Conservation (phyloP, 2,888 invertebrate species). For the Heteromyza rotundicornis region DNA sequence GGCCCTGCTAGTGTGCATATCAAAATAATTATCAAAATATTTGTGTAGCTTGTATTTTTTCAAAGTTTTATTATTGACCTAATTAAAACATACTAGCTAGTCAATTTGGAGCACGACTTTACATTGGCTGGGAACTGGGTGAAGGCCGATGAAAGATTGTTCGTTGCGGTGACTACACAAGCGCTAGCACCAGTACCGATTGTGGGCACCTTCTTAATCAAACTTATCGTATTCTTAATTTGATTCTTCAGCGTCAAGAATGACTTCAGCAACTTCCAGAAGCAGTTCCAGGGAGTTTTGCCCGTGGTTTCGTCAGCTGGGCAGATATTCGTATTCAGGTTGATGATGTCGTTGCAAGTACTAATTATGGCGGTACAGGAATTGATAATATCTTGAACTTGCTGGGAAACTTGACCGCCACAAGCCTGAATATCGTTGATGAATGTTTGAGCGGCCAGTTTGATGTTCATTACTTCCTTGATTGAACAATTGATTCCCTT, state of each 20-base stretch:
- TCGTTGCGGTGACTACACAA: conserved; percentile 18
- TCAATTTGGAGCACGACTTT: neutral
- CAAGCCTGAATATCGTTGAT: conserved; percentile 33
- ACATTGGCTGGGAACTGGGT: neutral
- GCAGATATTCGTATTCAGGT: conserved; percentile 37
- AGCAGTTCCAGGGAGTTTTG: conserved; percentile 30
- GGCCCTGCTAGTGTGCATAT: too few relatives aligned
- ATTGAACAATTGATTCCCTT: conserved; percentile 49
- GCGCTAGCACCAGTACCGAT: conserved; percentile 27
- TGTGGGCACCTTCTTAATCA: conserved; percentile 41
- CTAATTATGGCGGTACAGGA: conserved; percentile 36
- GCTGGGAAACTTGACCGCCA: conserved; percentile 35
- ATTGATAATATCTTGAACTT: conserved; percentile 39
- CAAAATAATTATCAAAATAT: too few relatives aligned
- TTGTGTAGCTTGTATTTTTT: too few relatives aligned
- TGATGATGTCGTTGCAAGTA: conserved; percentile 36
- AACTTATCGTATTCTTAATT: conserved; percentile 19
- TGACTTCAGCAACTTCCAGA: conserved; percentile 29
- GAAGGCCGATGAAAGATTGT: neutral
- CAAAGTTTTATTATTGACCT: too few relatives aligned
- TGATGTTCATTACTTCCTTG: conserved; percentile 38
- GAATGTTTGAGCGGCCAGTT: conserved; percentile 35
- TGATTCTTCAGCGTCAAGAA: conserved; percentile 33
- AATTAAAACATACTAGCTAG: too few relatives aligned
- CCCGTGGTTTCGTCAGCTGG: conserved; percentile 20